phyloP scores from a whole-genome alignment of 2,113 vertebrate species.

The rabbit (Oryctolagus cuniculus) region mOryCun1.1 NC_091453.1:13231501-13232000 shows the following conservation, averaged over 20 bases:
- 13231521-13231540: conserved; percentile 2
- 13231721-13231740: conserved; percentile 10
- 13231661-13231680: conserved; percentile 44
- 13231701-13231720: background rate
- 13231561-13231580: background rate
- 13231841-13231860: background rate
- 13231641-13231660: conserved; percentile 52
- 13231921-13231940: conserved; percentile 11
- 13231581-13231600: conserved; percentile 39
- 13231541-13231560: conserved; percentile 30
- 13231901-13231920: conserved; percentile 25
- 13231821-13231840: background rate
- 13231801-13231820: background rate
- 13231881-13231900: conserved; percentile 8
- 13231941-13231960: background rate
- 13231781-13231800: background rate
- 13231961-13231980: conserved; percentile 10
- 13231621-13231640: conserved; percentile 35
- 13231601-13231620: conserved; percentile 36
- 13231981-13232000: background rate
- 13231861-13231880: background rate
- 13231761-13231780: conserved; percentile 35
- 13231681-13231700: conserved; percentile 5
- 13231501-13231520: conserved; percentile 45
- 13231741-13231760: background rate